Percentiles rank a stretch among this genome's conserved stretches.
phyloP scores from a whole-genome alignment of 2,797 vertebrate genomes.

The Hemibagrus guttatus region DNA sequence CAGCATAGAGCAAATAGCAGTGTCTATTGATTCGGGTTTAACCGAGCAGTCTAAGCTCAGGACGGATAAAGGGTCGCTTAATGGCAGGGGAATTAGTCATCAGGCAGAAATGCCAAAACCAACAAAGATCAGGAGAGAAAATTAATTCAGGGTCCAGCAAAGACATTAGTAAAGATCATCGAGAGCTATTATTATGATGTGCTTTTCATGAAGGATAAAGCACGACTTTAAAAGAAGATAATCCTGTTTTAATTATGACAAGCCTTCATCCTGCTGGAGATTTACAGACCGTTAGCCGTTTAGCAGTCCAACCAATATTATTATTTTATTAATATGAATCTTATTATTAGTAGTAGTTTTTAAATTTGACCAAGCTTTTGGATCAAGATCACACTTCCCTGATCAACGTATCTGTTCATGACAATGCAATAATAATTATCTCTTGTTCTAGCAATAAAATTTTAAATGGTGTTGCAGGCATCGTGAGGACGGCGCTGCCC shows the following conservation, averaged over 20 bases:
- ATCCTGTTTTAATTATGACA: slow-evolving; percentile 55
- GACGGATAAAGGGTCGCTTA: slow-evolving; percentile 45
- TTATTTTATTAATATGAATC: not conserved
- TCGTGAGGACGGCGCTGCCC: slow-evolving; percentile 88
- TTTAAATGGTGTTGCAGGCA: slow-evolving; percentile 70
- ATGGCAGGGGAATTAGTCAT: slow-evolving; percentile 48
- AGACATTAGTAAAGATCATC: slow-evolving; percentile 41
- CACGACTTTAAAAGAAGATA: slow-evolving; percentile 42
- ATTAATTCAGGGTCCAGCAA: slow-evolving; percentile 47
- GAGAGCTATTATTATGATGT: slow-evolving; percentile 48
- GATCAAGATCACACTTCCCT: not conserved
- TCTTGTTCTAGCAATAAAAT: no score
- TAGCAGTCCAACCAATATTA: slow-evolving; percentile 9
- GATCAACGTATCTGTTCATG: not conserved
- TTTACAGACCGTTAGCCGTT: slow-evolving; percentile 28
- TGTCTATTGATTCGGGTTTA: slow-evolving; percentile 54
- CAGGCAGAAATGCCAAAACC: slow-evolving; percentile 52
- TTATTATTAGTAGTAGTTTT: not conserved
- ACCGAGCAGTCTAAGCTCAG: slow-evolving; percentile 31
- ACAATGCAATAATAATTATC: no score
- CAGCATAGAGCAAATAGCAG: slow-evolving; percentile 54
- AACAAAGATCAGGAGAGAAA: slow-evolving; percentile 50
- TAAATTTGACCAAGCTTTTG: not conserved
- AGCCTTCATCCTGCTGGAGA: slow-evolving; percentile 25
- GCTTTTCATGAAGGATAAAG: slow-evolving; percentile 24